These are phyloP conservation scores for Chouioia cunea DNA, from an alignment of 2,888 invertebrate species.

Conservation along the genomic window DNA sequence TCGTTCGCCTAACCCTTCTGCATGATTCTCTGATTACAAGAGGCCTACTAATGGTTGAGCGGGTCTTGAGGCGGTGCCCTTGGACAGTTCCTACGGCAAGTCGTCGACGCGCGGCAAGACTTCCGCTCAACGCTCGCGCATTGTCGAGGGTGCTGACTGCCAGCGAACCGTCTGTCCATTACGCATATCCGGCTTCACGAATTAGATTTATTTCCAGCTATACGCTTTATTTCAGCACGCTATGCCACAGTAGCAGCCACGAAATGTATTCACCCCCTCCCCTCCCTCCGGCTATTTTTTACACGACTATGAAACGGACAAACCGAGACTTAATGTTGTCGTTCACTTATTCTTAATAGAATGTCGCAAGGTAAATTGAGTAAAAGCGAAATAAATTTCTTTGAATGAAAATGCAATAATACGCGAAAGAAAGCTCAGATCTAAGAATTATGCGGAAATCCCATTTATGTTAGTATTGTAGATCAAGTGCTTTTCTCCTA, in stretches of 20 bases:
- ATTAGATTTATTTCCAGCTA: constrained; percentile 49
- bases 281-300: constrained; percentile 35
- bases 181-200: constrained; percentile 47
- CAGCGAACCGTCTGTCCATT: constrained; percentile 43
- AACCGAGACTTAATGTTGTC: constrained; percentile 29
- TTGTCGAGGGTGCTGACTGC: constrained; percentile 36
- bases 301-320: constrained; percentile 42
- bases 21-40: constrained; percentile 2
- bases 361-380: too few relatives aligned
- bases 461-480: too few relatives aligned
- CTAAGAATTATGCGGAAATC: too few relatives aligned
- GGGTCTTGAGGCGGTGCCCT: constrained; percentile 11
- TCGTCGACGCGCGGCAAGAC: constrained; percentile 28
- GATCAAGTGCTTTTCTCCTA: too few relatives aligned
- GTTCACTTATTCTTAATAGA: too few relatives aligned
- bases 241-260: not conserved
- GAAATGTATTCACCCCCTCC: constrained; percentile 41
- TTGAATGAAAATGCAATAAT: too few relatives aligned
- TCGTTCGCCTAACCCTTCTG: constrained; percentile 3
- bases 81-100: not conserved
- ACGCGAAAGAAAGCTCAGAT: too few relatives aligned
- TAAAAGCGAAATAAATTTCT: too few relatives aligned
- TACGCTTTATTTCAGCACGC: constrained; percentile 47
- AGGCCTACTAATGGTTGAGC: not conserved
- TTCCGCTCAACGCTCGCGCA: constrained; percentile 36